phyloP scores from a whole-genome alignment of 2,888 invertebrate genomes.

The Sisyra terminalis region DNA sequence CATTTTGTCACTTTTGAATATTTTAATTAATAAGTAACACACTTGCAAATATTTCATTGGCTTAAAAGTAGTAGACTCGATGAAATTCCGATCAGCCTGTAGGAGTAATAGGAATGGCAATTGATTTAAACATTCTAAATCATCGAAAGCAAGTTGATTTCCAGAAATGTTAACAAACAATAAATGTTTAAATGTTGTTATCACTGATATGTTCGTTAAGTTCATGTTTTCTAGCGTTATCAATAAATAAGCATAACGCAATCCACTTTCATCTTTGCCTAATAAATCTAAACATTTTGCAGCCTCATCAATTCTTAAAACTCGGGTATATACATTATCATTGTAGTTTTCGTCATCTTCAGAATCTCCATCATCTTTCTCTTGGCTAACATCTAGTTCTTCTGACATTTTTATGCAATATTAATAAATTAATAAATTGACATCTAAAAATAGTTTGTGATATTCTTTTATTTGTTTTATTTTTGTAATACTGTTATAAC shows the following conservation, averaged over 20 bases:
- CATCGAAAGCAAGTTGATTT: slow-evolving; percentile 31
- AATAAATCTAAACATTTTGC: slow-evolving; percentile 22
- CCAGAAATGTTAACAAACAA: slow-evolving; percentile 39
- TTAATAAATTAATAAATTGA: neutral
- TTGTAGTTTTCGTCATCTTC: slow-evolving; percentile 6
- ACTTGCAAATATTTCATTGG: slow-evolving; percentile 41
- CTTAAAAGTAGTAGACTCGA: slow-evolving; percentile 30
- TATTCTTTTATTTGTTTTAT: no score
- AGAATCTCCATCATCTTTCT: neutral
- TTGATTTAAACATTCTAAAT: slow-evolving; percentile 29
- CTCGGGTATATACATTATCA: slow-evolving; percentile 18
- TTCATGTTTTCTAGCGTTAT: slow-evolving; percentile 29
- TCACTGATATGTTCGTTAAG: slow-evolving; percentile 33
- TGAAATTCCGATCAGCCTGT: slow-evolving; percentile 36
- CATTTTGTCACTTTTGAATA: neutral
- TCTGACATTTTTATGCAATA: slow-evolving; percentile 2
- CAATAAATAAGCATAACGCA: slow-evolving; percentile 40
- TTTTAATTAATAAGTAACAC: slow-evolving; percentile 2
- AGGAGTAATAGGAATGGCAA: slow-evolving; percentile 37
- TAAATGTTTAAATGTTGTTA: slow-evolving; percentile 34
- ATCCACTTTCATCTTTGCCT: slow-evolving; percentile 26
- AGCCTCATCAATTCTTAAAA: slow-evolving; percentile 23
- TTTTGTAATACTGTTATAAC: no score
- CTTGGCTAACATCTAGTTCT: neutral
- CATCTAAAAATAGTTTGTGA: slow-evolving; percentile 9